These are phyloP conservation scores for Eristalis tenax DNA, from an alignment of 2,888 invertebrate genomes.

Conservation along the genomic window DNA sequence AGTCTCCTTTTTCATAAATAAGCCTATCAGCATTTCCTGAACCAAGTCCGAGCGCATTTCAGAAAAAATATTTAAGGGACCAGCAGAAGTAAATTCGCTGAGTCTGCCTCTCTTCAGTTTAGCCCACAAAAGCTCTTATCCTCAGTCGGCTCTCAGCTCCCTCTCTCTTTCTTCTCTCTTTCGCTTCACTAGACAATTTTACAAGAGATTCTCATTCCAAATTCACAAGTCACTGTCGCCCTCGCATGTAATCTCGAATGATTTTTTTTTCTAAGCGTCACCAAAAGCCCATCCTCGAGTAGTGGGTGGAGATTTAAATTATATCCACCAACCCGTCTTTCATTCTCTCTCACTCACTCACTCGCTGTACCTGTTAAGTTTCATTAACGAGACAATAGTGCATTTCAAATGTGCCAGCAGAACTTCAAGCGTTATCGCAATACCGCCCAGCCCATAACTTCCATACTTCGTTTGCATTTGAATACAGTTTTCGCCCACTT, in stretches of 20 bases:
- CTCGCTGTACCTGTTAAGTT: too few species aligned
- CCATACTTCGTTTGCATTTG: background rate
- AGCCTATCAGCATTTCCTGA: background rate
- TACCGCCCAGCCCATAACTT: background rate
- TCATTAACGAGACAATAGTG: too few species aligned
- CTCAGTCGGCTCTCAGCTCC: background rate
- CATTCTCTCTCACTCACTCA: too few species aligned
- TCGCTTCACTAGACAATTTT: background rate
- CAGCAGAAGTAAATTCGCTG: background rate
- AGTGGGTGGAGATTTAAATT: background rate
- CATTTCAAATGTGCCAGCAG: background rate
- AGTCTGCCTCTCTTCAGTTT: background rate
- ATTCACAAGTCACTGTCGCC: background rate
- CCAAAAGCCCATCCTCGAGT: background rate
- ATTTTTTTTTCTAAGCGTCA: background rate
- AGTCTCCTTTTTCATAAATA: background rate
- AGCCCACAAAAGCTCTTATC: background rate
- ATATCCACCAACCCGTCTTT: background rate
- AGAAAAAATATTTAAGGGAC: background rate
- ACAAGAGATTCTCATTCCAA: background rate
- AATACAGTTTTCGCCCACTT: slow-evolving; percentile 10
- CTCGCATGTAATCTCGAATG: background rate
- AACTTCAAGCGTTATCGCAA: background rate
- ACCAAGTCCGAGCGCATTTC: background rate
- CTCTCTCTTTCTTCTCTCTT: background rate